A percentile compares a stretch with the other conserved stretches of the same genome.
phyloP scores from a whole-genome alignment of 2,113 vertebrate species.

The Protobothrops mucrosquamatus region DNA sequence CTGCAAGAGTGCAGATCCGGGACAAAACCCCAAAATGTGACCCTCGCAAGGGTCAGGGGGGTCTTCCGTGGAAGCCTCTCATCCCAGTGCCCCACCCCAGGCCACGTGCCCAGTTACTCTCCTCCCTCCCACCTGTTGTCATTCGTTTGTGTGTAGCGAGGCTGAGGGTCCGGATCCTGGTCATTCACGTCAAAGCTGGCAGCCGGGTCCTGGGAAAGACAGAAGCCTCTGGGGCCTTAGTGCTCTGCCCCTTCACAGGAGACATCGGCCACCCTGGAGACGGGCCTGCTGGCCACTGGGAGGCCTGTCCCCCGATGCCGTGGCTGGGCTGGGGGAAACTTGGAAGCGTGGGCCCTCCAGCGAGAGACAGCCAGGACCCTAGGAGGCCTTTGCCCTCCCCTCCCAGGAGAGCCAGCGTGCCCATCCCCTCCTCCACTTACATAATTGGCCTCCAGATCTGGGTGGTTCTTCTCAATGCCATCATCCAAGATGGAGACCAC shows the following conservation, averaged over 20 bases:
- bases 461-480: conserved; percentile 97
- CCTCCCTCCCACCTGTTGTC: conserved; percentile 84
- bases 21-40: neutral
- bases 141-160: conserved; percentile 94
- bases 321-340: fast-evolving
- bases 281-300: fast-evolving
- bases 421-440: conserved; percentile 71
- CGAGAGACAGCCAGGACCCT: neutral
- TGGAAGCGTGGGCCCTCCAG: neutral
- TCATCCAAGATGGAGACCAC: conserved; percentile 98
- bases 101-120: too few species aligned
- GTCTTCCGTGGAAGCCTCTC: neutral
- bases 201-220: conserved; percentile 77
- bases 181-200: conserved; percentile 98
- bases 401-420: neutral
- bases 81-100: neutral
- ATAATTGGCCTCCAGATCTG: conserved; percentile 90
- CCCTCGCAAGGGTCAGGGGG: fast-evolving
- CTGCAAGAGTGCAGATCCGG: neutral
- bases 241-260: fast-evolving
- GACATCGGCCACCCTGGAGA: neutral
- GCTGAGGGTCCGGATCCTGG: conserved; percentile 92
- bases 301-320: neutral
- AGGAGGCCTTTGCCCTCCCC: neutral
- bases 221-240: neutral